Conservation (phyloP, 2,797 vertebrate species). For the Sebastes flavidus region DNA sequence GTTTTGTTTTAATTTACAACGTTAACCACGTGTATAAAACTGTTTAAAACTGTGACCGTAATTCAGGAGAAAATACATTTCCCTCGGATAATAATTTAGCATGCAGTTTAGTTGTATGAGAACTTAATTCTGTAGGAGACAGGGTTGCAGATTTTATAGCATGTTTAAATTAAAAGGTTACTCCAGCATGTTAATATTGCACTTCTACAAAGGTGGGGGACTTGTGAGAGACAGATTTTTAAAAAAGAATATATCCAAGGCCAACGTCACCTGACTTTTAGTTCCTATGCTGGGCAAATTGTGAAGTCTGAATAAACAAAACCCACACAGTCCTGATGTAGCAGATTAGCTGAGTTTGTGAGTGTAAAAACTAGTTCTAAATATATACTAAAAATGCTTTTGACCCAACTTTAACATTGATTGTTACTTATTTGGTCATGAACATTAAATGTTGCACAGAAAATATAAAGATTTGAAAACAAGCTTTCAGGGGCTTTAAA, state of each 20-base stretch:
- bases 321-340: not conserved
- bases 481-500: no score
- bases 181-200: not conserved
- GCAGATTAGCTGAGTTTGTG: not conserved
- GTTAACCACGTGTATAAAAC: no score
- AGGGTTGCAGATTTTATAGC: not conserved
- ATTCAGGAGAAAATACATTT: no score
- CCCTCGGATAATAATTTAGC: no score
- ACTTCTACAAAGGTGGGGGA: not conserved
- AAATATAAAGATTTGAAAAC: no score
- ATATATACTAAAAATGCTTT: not conserved
- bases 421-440: not conserved
- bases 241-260: not conserved
- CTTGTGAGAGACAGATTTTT: not conserved
- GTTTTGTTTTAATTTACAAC: no score
- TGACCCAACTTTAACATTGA: not conserved
- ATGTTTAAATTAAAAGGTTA: not conserved
- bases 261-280: not conserved
- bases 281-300: not conserved
- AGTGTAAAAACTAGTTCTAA: not conserved
- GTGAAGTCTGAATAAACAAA: not conserved
- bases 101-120: no score
- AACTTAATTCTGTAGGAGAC: not conserved
- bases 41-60: no score
- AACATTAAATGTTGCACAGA: no score